Evolutionary conservation across 2,888 invertebrate species (phyloP).

Genomic region (Micoletzkya japonica): DNA sequence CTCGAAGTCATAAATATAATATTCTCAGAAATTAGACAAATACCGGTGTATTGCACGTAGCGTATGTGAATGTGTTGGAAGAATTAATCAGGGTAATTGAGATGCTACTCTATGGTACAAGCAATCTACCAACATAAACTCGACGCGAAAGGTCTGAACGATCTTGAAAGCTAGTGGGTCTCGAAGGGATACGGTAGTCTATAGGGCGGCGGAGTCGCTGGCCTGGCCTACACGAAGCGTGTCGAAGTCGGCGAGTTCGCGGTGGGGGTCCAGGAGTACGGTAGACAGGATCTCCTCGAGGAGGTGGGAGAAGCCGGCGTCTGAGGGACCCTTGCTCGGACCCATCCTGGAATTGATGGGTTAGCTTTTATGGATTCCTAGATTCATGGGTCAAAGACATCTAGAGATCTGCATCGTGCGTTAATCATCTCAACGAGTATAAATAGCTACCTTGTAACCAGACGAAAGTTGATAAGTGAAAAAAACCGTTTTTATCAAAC

Average conservation of each 20-base stretch:
- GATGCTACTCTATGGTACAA: conserved; percentile 10
- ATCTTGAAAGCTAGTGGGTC: conserved; percentile 7
- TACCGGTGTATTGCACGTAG: conserved; percentile 19
- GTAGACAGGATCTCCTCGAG: conserved; percentile 25
- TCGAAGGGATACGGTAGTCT: not conserved
- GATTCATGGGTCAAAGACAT: not conserved
- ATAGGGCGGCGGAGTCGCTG: conserved; percentile 4
- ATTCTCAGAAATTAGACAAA: not conserved
- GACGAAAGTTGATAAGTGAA: not conserved
- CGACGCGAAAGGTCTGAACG: not conserved
- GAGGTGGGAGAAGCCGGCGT: conserved; percentile 5
- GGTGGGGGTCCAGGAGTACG: conserved; percentile 25
- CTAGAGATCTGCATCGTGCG: too few species aligned
- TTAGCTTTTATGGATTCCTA: not conserved
- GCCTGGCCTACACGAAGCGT: conserved; percentile 14
- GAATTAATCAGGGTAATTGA: not conserved
- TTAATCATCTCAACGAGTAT: too few species aligned
- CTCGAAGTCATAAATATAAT: not conserved
- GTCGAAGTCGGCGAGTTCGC: conserved; percentile 24
- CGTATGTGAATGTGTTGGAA: conserved; percentile 3
- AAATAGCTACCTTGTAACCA: not conserved
- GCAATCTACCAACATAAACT: too few species aligned
- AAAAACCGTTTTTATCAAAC: not conserved
- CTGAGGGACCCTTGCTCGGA: not conserved
- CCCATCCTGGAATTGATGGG: not conserved